These are phyloP conservation scores for Tenthredo distinguenda DNA, from an alignment of 2,888 invertebrate species.

Conservation along the genomic window DNA sequence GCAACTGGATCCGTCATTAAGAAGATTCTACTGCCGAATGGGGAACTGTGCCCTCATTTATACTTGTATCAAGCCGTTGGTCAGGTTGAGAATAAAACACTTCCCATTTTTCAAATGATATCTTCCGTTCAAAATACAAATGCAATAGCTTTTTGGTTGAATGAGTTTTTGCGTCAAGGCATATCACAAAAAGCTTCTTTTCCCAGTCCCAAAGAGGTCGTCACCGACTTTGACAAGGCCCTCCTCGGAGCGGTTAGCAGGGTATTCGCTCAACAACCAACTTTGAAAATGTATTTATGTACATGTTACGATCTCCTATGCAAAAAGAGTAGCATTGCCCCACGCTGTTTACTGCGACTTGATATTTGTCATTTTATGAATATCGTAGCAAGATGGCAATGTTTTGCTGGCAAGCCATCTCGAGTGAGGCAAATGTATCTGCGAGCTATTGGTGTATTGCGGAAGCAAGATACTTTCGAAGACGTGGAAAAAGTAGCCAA, in stretches of 20 bases:
- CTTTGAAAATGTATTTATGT: not conserved
- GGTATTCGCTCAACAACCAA: conserved; percentile 26
- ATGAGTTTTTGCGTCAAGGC: not conserved
- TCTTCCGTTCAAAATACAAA: too few species aligned
- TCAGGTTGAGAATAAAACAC: too few species aligned
- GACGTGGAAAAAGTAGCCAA: not conserved
- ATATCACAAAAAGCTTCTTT: conserved; percentile 37
- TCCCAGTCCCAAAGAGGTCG: conserved; percentile 53
- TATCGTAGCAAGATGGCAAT: conserved; percentile 6
- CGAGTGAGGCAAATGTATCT: not conserved
- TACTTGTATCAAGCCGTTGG: too few species aligned
- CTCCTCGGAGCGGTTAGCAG: conserved; percentile 55
- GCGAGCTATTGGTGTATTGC: not conserved
- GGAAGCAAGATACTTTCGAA: not conserved
- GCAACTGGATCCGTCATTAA: too few species aligned
- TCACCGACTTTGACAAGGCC: conserved; percentile 58
- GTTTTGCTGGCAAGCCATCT: not conserved
- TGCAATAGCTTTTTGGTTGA: not conserved
- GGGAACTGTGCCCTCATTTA: too few species aligned
- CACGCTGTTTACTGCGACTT: not conserved
- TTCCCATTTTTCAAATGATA: too few species aligned
- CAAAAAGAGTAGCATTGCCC: not conserved
- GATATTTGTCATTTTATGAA: conserved; percentile 25
- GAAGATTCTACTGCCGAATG: too few species aligned
- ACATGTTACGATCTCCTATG: not conserved